These are phyloP conservation scores for Oscheius sp. DNA, from an alignment of 2,888 invertebrate species.

Conservation along the genomic window DNA sequence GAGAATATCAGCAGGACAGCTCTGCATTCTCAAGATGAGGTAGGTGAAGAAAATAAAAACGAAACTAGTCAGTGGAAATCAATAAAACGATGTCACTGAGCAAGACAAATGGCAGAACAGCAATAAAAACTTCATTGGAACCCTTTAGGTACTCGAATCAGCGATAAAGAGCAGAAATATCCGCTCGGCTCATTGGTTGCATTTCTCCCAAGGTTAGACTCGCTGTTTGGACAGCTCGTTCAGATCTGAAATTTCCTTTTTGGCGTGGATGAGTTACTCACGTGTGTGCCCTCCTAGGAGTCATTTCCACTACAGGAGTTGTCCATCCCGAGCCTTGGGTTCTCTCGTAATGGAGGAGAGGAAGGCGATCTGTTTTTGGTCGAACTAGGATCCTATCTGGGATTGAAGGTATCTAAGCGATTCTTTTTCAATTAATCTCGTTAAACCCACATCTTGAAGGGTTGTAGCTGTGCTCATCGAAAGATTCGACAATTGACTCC, in stretches of 20 bases:
- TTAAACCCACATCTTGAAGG: neutral
- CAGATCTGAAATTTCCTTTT: conserved; percentile 7
- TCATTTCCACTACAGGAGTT: neutral
- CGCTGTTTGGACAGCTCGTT: conserved; percentile 13
- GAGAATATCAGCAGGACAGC: too few species aligned
- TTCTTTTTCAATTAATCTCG: neutral
- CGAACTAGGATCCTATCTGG: neutral
- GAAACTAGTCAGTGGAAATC: too few species aligned
- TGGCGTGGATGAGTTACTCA: neutral
- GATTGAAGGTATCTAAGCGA: neutral
- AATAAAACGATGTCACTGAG: too few species aligned
- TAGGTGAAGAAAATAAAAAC: too few species aligned
- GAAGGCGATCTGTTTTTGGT: conserved; percentile 1
- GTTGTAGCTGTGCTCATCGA: conserved; percentile 17
- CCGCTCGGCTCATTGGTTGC: conserved; percentile 23
- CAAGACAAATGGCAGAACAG: too few species aligned
- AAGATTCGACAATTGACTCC: neutral
- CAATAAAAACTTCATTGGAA: too few species aligned
- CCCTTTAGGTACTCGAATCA: too few species aligned
- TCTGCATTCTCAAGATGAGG: too few species aligned
- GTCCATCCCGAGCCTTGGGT: neutral
- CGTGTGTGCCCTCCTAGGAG: neutral
- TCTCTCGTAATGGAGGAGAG: conserved; percentile 8
- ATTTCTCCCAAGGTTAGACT: conserved; percentile 21
- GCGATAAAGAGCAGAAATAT: conserved; percentile 15